Evolutionary conservation across 2,797 vertebrate genomes (phyloP), one percentile per base, ranked within the genome.

Genomic region (Phoebastria nigripes): DNA sequence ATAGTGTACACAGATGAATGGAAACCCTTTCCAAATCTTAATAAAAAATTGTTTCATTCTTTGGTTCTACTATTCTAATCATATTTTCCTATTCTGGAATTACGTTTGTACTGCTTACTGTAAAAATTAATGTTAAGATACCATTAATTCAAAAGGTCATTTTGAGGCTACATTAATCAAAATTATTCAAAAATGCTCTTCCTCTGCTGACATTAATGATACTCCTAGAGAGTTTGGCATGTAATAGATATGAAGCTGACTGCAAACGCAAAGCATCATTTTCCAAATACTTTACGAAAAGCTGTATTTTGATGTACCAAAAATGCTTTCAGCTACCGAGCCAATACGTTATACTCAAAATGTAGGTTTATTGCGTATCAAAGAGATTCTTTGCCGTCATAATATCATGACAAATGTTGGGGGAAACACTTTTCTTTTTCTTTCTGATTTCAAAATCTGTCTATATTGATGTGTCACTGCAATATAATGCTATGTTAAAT

Each of bases 161-260:
- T 93, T 80, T n/a, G 55, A 87, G 73, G 42, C 58, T 55, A 59
- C 62, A 52, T 77, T 79, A 70, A 92, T 77, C 71, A 70, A 62
- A 87, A 55, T 66, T 76, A 82, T n/a, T 80, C 74, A 33, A 25
- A 89, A 82, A 41, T 15, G 70, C 51, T 76, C 42, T 58, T 85
- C 72, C 82, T 78, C 74, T 70, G 72, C 69, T 81, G 90, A 67
- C 63, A 56, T 17, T 74, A 92, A 87, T 31, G 81, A 37, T 16
- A 22, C 9, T 79, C 49, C 58, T 35, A 11, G 44, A 89, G 55
- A 74, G 61, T 33, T 20, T 77, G 63, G n/a, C 44, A 42, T 33
- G 28, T 20, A 56, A 59, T 1, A 82, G 74, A 80, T 8, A 80
- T 0, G 17, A 82, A 87, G 54, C 47, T 37, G 71, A 80, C 37